Conservation (phyloP, 2,113 vertebrate genomes). For the Gavia stellata region DNA sequence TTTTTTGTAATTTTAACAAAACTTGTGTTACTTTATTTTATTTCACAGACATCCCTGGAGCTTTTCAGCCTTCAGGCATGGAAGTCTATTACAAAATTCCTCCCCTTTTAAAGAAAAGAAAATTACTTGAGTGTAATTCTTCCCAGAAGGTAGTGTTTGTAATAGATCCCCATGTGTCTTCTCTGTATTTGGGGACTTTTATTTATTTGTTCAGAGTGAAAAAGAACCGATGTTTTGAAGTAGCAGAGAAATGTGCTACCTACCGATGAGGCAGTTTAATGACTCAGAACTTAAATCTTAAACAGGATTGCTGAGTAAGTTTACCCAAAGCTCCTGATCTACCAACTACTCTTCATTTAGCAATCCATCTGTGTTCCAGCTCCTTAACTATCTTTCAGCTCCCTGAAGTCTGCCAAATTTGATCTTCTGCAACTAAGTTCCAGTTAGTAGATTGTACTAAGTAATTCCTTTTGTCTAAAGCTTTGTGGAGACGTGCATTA, state of each 20-base stretch:
- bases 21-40: conserved; percentile 25
- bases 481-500: neutral
- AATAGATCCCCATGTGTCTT: neutral
- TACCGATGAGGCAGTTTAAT: conserved; percentile 41
- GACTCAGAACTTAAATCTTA: conserved; percentile 26
- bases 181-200: neutral
- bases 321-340: neutral
- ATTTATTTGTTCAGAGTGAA: neutral
- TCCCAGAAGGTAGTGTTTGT: conserved; percentile 32
- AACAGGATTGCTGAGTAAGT: neutral
- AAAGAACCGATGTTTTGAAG: neutral
- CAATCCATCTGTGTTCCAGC: neutral
- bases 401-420: neutral
- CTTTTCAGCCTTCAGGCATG: conserved; percentile 46
- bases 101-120: conserved; percentile 41
- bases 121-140: conserved; percentile 42
- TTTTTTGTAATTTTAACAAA: conserved; percentile 22
- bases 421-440: neutral
- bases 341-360: neutral
- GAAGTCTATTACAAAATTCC: conserved; percentile 41
- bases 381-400: neutral
- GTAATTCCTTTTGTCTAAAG: neutral
- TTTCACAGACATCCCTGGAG: conserved; percentile 45
- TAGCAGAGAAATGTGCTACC: neutral
- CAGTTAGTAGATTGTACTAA: neutral